Evolutionary conservation across 1,140 invertebrate genomes (phyloP), one percentile per base, ranked within the genome.

Genomic region (Anthonomus grandis): DNA sequence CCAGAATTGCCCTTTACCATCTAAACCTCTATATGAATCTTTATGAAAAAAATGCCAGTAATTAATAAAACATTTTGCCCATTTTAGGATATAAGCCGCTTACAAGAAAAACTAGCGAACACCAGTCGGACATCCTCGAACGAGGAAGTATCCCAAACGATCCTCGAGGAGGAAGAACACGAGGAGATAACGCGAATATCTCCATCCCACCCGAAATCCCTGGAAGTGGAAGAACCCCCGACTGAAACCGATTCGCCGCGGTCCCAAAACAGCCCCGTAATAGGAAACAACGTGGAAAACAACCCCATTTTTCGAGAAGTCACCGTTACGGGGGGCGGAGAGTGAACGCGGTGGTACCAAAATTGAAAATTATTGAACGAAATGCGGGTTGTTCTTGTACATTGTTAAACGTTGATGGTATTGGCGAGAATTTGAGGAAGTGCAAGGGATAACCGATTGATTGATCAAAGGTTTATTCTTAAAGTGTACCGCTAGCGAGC

Each of bases 81-180:
- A 8, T 57, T 62, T 46, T 34, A 65, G 61, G 64, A 66, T 51
- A 56, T 66, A 0, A 52, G 22, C 24, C 59, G 60, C 50, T 41
- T 63, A 2, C 59, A 57, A 22, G 60, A 62, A 47, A 62, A 50
- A 21, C 49, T 64, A 5, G 47, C 59, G 1, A 34, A 19, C 12
- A 60, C 57, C 4, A 59, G 61, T 13, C 56, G 63, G 37, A 64
- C 54, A 1, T 59, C 59, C 9, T 66, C 64, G n/a, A 62, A 55
- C 37, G 68, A 70, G 59, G 68, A 68, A 60, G 65, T 68, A 2
- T 61, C 70, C 4, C 59, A 70, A 60, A 70, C 70, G 2, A 71
- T 70, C 15, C 62, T 41, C 9, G 68, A 70, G 58, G 70, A 72
- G 48, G 70, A 72, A 39, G 69, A 70, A 53, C 65, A 68, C 13